Percentiles rank a stretch among this genome's conserved stretches.
These are phyloP conservation scores for Neelides sp. DNA, from an alignment of 1,140 invertebrate genomes.

Conservation along the genomic window DNA sequence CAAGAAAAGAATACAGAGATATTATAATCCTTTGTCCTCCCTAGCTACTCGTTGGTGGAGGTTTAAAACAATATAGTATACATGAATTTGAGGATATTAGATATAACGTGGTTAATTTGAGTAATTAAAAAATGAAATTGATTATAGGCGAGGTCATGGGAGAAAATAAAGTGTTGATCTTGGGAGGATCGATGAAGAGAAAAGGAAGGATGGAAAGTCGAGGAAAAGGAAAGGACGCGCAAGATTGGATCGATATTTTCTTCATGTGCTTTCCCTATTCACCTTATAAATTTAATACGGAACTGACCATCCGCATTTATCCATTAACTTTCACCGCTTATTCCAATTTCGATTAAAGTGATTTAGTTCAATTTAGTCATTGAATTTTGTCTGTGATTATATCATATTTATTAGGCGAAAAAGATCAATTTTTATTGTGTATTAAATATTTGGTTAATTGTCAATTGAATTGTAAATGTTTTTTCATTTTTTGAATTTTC, in stretches of 20 bases:
- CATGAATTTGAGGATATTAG: neutral
- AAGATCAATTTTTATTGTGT: too few species aligned
- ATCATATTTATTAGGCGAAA: neutral
- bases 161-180: neutral
- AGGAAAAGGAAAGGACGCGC: neutral
- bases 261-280: too few species aligned
- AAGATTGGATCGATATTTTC: neutral
- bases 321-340: too few species aligned
- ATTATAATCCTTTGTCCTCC: conserved; percentile 2
- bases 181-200: conserved; percentile 3
- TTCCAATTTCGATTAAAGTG: too few species aligned
- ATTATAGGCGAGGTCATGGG: neutral
- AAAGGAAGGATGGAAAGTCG: conserved; percentile 4
- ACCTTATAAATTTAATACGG: too few species aligned
- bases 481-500: too few species aligned
- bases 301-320: too few species aligned
- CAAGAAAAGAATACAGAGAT: too few species aligned
- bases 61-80: conserved; percentile 4
- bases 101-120: neutral
- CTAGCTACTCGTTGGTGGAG: neutral
- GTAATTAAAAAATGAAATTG: neutral
- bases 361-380: too few species aligned
- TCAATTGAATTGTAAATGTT: too few species aligned
- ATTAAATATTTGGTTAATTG: too few species aligned
- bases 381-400: neutral